Conservation (phyloP, 2,888 invertebrate genomes). For the Brenthis daphne region DNA sequence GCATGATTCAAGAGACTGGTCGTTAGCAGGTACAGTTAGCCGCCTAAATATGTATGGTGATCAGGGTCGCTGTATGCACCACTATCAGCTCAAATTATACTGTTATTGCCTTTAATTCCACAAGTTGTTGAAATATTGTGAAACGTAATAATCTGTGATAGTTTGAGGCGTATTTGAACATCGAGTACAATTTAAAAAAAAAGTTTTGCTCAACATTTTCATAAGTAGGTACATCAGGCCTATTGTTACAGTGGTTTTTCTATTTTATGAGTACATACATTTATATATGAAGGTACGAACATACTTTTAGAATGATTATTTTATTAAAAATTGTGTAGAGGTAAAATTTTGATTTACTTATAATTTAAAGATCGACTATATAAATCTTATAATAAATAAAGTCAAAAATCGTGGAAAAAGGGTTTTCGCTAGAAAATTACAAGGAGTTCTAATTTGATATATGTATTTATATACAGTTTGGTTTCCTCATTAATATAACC, state of each 20-base stretch:
- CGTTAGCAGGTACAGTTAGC: slow-evolving; percentile 87
- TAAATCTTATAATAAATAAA: too few relatives aligned
- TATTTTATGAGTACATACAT: too few relatives aligned
- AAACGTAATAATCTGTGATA: slow-evolving; percentile 40
- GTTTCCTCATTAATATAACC: too few relatives aligned
- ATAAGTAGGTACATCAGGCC: neutral
- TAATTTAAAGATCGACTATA: too few relatives aligned
- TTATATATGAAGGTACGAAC: too few relatives aligned
- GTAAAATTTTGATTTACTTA: too few relatives aligned
- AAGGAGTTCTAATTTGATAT: too few relatives aligned
- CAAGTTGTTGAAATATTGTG: slow-evolving; percentile 33
- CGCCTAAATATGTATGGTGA: slow-evolving; percentile 90
- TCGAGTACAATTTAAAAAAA: slow-evolving; percentile 4
- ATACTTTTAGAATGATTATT: too few relatives aligned
- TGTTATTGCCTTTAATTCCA: slow-evolving; percentile 84
- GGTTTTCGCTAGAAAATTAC: too few relatives aligned
- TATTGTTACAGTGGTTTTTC: neutral
- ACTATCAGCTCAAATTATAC: slow-evolving; percentile 88
- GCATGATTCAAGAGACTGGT: slow-evolving; percentile 57
- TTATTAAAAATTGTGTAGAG: too few relatives aligned
- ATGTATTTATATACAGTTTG: too few relatives aligned
- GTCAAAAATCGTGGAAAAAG: too few relatives aligned
- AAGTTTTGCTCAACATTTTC: slow-evolving; percentile 17
- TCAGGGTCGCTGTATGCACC: slow-evolving; percentile 89
- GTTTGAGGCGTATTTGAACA: slow-evolving; percentile 27